These are phyloP conservation scores for Cuculus canorus DNA, from an alignment of 2,797 vertebrate genomes.

Conservation along the genomic window DNA sequence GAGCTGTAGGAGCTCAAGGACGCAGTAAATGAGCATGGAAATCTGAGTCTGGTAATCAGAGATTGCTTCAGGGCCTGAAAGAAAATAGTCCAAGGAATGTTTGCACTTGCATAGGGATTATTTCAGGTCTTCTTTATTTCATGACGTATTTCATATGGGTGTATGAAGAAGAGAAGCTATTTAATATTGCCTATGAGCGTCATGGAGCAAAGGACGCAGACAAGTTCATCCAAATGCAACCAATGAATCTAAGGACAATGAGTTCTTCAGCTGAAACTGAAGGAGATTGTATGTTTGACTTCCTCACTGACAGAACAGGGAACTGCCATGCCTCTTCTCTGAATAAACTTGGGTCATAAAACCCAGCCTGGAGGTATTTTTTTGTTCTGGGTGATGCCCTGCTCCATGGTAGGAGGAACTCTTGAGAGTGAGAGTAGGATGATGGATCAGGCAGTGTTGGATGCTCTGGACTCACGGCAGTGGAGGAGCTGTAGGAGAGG, in stretches of 20 bases:
- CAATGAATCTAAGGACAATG: not conserved
- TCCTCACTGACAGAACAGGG: not conserved
- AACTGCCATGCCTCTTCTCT: not conserved
- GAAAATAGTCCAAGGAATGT: not conserved
- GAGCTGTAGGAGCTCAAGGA: not conserved
- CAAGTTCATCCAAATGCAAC: not conserved
- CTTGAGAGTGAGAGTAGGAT: not conserved
- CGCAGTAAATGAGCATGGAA: not conserved
- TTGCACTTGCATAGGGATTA: not conserved
- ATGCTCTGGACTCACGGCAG: not conserved
- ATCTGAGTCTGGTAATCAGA: not conserved
- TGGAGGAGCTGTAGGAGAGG: not conserved
- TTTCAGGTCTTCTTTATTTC: not conserved
- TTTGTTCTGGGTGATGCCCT: not conserved
- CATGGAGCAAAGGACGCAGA: not conserved
- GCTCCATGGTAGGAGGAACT: not conserved
- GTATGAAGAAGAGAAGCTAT: not conserved
- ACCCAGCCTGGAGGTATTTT: not conserved
- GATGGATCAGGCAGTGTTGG: not conserved
- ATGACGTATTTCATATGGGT: not conserved
- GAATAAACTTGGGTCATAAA: not conserved
- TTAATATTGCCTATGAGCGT: not conserved
- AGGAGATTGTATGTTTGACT: not conserved
- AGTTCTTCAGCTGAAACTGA: not conserved
- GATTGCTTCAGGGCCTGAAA: not conserved